Evolutionary conservation across 1,140 invertebrate species (phyloP), one percentile per base, ranked within the genome.

Genomic region (Lasioglossum baleicum): DNA sequence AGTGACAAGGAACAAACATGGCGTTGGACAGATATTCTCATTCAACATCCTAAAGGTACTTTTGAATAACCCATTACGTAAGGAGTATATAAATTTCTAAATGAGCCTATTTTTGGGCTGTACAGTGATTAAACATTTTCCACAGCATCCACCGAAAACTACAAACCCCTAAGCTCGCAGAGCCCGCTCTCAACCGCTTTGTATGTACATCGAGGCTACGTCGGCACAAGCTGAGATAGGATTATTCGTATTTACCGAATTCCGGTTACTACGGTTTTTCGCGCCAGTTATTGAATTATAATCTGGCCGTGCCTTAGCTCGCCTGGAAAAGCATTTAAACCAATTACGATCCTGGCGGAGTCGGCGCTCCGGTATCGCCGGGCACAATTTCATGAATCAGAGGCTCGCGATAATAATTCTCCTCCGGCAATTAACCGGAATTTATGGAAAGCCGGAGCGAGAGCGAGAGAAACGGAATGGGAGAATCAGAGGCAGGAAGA

Each of bases 291-390:
- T 89, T 83, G 89, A 89, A 89, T 89, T 90, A 90, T 88, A 90
- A 88, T 89, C 88, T 85, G 61, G 61, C 82, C 83, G 85, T 75
- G 82, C 87, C 88, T 85, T 89, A 90, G 90, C 81, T 84, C 76
- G 80, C 84, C 89, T 90, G 89, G 81, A 90, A 91, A 91, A 91
- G 82, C 83, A 89, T 90, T 89, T 83, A 88, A 89, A 88, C 82
- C 83, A 83, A 84, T 88, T 88, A 87, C 68, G 69, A 85, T 76
- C 72, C 76, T 75, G 63, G 22, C 77, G 42, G 42, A 48, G 58
- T 80, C 60, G 20, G 17, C 61, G 61, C 65, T 73, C 63, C 60
- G 64, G 72, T 73, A 85, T 86, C 82, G 78, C 58, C 31, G 51
- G 67, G 70, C 61, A 87, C 85, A 82, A 88, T 86, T 83, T 78